Base-by-base conservation (phyloP, 1,140 invertebrate species). In the Hyles euphorbiae region DNA sequence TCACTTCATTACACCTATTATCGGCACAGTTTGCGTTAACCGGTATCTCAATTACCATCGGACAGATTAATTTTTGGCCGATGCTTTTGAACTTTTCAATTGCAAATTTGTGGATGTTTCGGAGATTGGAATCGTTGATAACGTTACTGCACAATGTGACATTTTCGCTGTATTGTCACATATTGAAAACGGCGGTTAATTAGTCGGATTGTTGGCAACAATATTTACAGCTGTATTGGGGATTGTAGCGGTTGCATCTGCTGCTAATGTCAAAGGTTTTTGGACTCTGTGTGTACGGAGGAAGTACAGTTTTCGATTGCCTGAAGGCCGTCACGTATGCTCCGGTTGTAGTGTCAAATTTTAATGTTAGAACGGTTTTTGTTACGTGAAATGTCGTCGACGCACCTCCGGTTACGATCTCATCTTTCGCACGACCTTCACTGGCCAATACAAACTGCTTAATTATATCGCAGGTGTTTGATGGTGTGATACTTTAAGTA, bases 271-370 rank as follows among this genome's bases (percentile, higher is more conserved):
- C 52, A 60, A 61, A 61, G 53, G 59, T 65, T 63, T 68, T 72
- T 70, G 54, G 63, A 69, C 61, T 52, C 61, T 83, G 68, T 55
- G 53, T 56, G 62, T 62, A 51, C 45, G 32, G n/a, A 22, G 61
- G 61, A 69, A 12, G 53, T 53, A 34, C 56, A 54, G 49, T 67
- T 73, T 83, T 85, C 34, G 67, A 58, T 58, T 70, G 58, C 12
- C 50, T 54, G 48, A 44, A 8, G 22, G 4, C 53, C 48, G 64
- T 76, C 70, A 81, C 74, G 78, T 78, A 78, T 70, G 67, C 63
- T 73, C 59, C 72, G 69, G 68, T 63, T 70, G 54, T 74, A 87
- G 84, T 81, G 77, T 86, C 83, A 81, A 86, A 83, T 87, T 85
- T 83, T 84, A 76, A 78, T 86, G 77, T 81, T 68, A 71, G 75